These are phyloP conservation scores for Protobothrops flavoviridis DNA, from an alignment of 2,113 vertebrate species.

Conservation along the genomic window DNA sequence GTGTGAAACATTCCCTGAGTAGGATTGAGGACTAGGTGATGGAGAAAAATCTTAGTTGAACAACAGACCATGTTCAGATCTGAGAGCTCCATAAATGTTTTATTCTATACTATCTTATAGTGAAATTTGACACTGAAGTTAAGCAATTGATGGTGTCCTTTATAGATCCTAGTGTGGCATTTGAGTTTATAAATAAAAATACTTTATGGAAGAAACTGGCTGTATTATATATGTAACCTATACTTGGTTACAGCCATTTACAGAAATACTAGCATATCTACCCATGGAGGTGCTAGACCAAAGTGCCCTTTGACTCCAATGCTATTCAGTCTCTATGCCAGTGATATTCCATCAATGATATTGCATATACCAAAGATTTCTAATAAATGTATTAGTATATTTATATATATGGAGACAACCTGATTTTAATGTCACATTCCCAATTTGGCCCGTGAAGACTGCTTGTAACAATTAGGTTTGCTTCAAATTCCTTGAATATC, in stretches of 20 bases:
- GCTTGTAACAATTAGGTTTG: neutral
- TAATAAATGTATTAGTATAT: neutral
- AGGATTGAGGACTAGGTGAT: neutral
- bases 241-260: neutral
- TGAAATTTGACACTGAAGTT: neutral
- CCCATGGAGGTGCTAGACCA: neutral
- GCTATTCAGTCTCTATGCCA: neutral
- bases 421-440: no score
- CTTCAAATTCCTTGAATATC: neutral
- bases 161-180: neutral
- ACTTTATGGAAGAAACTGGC: neutral
- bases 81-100: neutral
- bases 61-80: neutral
- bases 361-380: neutral
- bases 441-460: no score
- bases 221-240: neutral
- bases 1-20: neutral
- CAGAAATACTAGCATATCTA: neutral
- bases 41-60: neutral
- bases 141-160: neutral
- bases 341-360: neutral
- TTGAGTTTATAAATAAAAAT: neutral
- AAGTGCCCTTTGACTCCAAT: neutral
- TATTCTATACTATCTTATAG: neutral
- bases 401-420: neutral